These are phyloP conservation scores for Macrostomum cliftonense DNA, from an alignment of 2,888 invertebrate species.

Conservation along the genomic window DNA sequence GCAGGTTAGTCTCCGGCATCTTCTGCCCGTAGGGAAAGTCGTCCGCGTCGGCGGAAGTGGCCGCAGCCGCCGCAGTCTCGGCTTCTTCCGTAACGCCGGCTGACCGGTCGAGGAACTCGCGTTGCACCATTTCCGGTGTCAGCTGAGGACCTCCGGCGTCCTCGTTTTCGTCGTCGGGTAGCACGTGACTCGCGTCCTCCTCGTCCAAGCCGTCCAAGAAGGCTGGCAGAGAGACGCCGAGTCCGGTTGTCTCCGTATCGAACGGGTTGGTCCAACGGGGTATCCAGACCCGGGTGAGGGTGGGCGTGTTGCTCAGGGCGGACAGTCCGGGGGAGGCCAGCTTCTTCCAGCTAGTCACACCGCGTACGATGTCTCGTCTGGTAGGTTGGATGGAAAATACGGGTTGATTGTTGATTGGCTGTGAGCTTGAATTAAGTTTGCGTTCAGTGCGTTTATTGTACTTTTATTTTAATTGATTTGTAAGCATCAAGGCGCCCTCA, in stretches of 20 bases:
- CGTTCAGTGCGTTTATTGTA: too few relatives aligned
- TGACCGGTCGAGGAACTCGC: conserved; percentile 3
- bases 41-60: neutral
- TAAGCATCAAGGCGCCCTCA: conserved; percentile 5
- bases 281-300: conserved; percentile 33
- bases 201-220: conserved; percentile 6
- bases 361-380: conserved; percentile 23
- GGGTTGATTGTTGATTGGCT: too few relatives aligned
- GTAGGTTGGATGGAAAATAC: too few relatives aligned
- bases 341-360: conserved; percentile 35
- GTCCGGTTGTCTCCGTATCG: neutral
- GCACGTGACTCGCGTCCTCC: conserved; percentile 5
- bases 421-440: too few relatives aligned
- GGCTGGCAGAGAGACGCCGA: too few relatives aligned
- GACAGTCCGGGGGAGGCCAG: conserved; percentile 34
- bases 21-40: conserved; percentile 27
- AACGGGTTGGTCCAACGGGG: conserved; percentile 27
- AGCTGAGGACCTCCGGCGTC: neutral
- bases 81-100: neutral
- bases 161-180: conserved; percentile 1
- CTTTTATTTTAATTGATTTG: too few relatives aligned
- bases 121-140: conserved; percentile 11
- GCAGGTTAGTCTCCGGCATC: conserved; percentile 27
- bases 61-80: neutral
- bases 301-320: conserved; percentile 28